Evolutionary conservation across 2,888 invertebrate species (phyloP).

Genomic region (Catocala sponsa): DNA sequence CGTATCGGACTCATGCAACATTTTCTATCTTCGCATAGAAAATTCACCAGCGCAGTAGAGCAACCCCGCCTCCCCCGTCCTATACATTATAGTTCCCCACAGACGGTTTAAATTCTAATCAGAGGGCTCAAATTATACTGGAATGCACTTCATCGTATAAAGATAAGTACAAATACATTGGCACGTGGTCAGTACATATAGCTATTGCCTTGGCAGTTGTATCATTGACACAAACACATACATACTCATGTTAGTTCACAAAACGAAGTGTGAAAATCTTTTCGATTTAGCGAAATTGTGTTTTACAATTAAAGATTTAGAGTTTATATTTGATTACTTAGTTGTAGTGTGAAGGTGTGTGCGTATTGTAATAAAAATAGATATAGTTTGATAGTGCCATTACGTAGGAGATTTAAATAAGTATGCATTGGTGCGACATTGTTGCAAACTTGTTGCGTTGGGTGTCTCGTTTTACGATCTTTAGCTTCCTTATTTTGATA

Average conservation of each 20-base stretch:
- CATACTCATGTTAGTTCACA: constrained; percentile 22
- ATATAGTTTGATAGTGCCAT: constrained; percentile 66
- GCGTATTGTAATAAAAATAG: constrained; percentile 66
- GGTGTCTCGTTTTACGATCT: constrained; percentile 56
- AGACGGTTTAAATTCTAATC: constrained; percentile 36
- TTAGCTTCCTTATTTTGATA: constrained; percentile 74
- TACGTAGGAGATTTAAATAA: constrained; percentile 74
- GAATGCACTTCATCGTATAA: constrained; percentile 43
- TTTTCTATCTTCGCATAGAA: constrained; percentile 51
- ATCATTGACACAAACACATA: constrained; percentile 60
- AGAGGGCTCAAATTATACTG: constrained; percentile 56
- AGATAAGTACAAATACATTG: constrained; percentile 55
- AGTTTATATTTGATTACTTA: constrained; percentile 36
- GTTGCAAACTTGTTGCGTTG: constrained; percentile 68
- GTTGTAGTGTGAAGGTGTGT: constrained; percentile 38
- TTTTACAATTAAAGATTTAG: constrained; percentile 32
- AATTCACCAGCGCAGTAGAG: constrained; percentile 43
- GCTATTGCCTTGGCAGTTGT: constrained; percentile 70
- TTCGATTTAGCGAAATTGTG: constrained; percentile 32
- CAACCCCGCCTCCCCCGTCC: constrained; percentile 28
- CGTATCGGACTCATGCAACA: constrained; percentile 40
- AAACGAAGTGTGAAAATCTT: constrained; percentile 36
- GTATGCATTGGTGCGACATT: constrained; percentile 72
- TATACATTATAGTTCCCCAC: constrained; percentile 9
- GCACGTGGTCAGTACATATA: constrained; percentile 73